A percentile compares a stretch with the other conserved stretches of the same genome.
These are phyloP conservation scores for Paramormyrops kingsleyae DNA, from an alignment of 2,113 vertebrate species.

Conservation along the genomic window DNA sequence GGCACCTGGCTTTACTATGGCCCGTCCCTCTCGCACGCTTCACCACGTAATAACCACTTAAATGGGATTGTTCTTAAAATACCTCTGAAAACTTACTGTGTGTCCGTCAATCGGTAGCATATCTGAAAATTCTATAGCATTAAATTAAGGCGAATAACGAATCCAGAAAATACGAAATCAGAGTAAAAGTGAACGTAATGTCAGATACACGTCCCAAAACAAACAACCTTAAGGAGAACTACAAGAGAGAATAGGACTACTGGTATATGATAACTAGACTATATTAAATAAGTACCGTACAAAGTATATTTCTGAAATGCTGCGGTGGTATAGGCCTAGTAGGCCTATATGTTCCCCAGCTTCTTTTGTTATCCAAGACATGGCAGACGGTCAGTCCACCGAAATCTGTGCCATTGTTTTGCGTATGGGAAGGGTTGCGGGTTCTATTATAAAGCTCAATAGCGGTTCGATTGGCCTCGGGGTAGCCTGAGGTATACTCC, in stretches of 20 bases:
- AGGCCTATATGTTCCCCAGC: not conserved
- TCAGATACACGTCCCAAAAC: not conserved
- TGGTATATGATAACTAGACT: not conserved
- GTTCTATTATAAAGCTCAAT: conserved; percentile 19
- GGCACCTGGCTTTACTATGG: conserved; percentile 36
- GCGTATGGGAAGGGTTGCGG: not conserved
- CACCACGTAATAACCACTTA: conserved; percentile 8
- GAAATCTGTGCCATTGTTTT: conserved; percentile 28
- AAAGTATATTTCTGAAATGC: not conserved
- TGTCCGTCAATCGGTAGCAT: not conserved
- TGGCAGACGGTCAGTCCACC: conserved; percentile 14
- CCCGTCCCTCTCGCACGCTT: not conserved
- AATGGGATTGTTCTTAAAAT: conserved; percentile 6
- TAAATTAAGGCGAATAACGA: not conserved
- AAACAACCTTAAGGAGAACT: not conserved
- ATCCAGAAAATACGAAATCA: not conserved
- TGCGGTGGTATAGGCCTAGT: not conserved
- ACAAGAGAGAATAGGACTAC: not conserved
- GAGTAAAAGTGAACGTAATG: not conserved
- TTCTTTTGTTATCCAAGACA: conserved; percentile 14
- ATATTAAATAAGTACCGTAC: not conserved
- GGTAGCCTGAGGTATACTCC: conserved; percentile 4
- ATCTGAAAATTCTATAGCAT: not conserved
- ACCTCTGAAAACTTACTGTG: not conserved
- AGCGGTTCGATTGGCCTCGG: conserved; percentile 10